Evolutionary conservation across 2,113 vertebrate species (phyloP).

Genomic region (Notothenia coriiceps): DNA sequence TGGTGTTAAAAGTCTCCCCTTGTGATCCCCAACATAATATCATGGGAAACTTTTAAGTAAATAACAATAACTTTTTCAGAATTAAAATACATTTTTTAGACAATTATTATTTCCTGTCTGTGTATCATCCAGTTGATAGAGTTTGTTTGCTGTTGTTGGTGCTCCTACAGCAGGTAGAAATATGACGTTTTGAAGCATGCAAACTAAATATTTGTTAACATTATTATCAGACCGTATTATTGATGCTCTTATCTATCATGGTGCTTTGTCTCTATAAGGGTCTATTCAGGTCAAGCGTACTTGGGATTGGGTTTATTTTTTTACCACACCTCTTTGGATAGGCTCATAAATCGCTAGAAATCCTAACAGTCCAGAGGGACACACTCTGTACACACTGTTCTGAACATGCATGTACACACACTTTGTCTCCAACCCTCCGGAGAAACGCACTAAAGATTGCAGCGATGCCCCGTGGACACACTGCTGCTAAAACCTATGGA

Average conservation of each 20-base stretch:
- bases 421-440: constrained; percentile 38
- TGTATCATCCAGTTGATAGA: neutral
- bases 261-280: neutral
- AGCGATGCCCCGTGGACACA: constrained; percentile 22
- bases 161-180: too few relatives aligned
- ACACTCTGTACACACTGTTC: neutral
- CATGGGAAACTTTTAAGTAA: too few relatives aligned
- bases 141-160: too few relatives aligned
- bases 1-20: neutral
- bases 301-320: neutral
- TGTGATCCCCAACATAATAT: neutral
- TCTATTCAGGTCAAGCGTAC: neutral
- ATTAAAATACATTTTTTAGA: too few relatives aligned
- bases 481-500: constrained; percentile 62
- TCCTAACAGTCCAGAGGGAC: neutral
- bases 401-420: constrained; percentile 44
- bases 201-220: too few relatives aligned
- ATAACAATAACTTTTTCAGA: too few relatives aligned
- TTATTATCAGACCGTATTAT: neutral
- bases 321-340: neutral
- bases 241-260: neutral
- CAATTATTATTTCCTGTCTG: neutral
- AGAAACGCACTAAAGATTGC: constrained; percentile 42
- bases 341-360: neutral
- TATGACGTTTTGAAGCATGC: too few relatives aligned